phyloP scores from a whole-genome alignment of 2,888 invertebrate genomes.

The Galerucella calmariensis region DNA sequence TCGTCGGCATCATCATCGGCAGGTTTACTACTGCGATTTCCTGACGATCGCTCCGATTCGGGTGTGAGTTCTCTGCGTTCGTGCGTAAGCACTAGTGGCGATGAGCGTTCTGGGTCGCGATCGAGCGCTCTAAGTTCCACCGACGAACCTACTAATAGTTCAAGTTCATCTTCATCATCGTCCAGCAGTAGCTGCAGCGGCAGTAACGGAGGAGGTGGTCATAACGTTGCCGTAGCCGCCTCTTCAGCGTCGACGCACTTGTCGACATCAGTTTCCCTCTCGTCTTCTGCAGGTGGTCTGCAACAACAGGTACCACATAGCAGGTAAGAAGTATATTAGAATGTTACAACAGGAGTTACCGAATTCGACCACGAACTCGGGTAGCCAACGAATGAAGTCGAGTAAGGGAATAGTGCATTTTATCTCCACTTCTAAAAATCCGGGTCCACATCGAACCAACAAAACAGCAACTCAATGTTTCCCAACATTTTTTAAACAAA shows the following conservation, averaged over 20 bases:
- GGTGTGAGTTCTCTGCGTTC: slow-evolving; percentile 81
- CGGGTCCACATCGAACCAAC: not conserved
- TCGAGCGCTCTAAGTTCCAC: slow-evolving; percentile 80
- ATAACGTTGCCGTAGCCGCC: slow-evolving; percentile 25
- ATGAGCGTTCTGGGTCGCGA: slow-evolving; percentile 82
- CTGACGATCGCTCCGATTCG: slow-evolving; percentile 66
- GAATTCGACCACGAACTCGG: too few relatives aligned
- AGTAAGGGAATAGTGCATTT: too few relatives aligned
- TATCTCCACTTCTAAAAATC: too few relatives aligned
- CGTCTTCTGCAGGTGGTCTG: slow-evolving; percentile 28
- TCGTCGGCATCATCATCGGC: slow-evolving; percentile 23
- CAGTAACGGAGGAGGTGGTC: slow-evolving; percentile 2
- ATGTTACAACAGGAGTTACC: not conserved
- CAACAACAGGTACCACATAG: slow-evolving; percentile 28
- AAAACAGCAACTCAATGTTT: too few relatives aligned
- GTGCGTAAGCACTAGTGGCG: slow-evolving; percentile 68
- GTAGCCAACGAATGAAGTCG: too few relatives aligned
- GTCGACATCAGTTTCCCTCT: slow-evolving; percentile 8
- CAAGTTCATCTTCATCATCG: slow-evolving; percentile 55
- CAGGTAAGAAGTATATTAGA: slow-evolving; percentile 27
- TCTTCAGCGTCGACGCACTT: slow-evolving; percentile 28
- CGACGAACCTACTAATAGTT: slow-evolving; percentile 69
- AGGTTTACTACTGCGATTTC: slow-evolving; percentile 52
- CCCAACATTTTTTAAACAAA: too few relatives aligned
- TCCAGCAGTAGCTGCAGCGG: slow-evolving; percentile 30